Percentiles rank a stretch among this genome's conserved stretches.
Evolutionary conservation across 2,113 vertebrate genomes (phyloP).

Genomic region (Leptodactylus fuscus): DNA sequence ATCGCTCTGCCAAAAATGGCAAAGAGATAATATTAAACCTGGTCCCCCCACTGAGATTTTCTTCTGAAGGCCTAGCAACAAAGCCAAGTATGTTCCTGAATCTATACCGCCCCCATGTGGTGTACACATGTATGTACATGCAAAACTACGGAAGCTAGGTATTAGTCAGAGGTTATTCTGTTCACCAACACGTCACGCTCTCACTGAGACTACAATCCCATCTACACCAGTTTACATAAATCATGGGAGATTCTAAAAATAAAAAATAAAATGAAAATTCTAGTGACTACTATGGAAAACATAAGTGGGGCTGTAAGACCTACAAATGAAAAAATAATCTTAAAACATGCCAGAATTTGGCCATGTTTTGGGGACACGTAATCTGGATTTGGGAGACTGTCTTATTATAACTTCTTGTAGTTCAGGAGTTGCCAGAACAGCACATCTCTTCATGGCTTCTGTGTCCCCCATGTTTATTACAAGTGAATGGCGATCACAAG

Average conservation of each 20-base stretch:
- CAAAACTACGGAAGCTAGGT: too few relatives aligned
- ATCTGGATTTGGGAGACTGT: not conserved
- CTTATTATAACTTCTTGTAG: not conserved
- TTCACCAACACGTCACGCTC: too few relatives aligned
- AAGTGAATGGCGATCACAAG: conserved; percentile 19
- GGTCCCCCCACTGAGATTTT: not conserved
- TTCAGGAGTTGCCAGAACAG: not conserved
- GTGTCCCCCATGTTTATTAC: not conserved
- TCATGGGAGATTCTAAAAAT: too few relatives aligned
- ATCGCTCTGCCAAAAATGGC: not conserved
- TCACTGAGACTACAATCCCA: too few relatives aligned
- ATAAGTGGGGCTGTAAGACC: too few relatives aligned
- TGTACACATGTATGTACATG: not conserved
- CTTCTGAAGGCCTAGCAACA: not conserved
- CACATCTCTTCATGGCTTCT: not conserved
- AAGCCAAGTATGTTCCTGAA: not conserved
- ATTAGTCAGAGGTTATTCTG: too few relatives aligned
- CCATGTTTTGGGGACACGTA: not conserved
- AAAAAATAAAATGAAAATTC: too few relatives aligned
- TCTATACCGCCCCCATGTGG: conserved; percentile 37
- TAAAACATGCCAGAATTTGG: not conserved
- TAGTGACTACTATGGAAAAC: too few relatives aligned
- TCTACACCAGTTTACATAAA: too few relatives aligned
- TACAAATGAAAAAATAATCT: not conserved
- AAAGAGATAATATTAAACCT: not conserved